Base-by-base conservation (phyloP, 2,113 vertebrate species). In the Pachyramphus minor region DNA sequence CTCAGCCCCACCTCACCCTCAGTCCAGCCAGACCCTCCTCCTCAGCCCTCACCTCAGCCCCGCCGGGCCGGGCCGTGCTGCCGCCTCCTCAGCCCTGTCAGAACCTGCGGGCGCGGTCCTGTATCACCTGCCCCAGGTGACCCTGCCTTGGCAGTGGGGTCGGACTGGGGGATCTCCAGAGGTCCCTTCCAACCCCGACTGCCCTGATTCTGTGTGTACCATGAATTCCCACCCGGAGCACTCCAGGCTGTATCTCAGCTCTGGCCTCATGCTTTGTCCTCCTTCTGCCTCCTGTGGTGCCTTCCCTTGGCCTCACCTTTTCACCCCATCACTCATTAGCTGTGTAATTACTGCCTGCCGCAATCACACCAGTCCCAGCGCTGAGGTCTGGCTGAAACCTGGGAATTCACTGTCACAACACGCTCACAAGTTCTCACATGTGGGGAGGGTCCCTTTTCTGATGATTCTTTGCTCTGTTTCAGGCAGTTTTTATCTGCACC, bases 351-450 rank as follows among this genome's bases (percentile, higher is more conserved):
- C 28, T 22, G 31, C 42, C 67, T 19, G 72, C 69, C 14, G 6
- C 58, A 22, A 0, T 59, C 21, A 60, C 17, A 12, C 13, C 12
- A 2, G 12, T 25, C 25, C 44, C 33, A 10, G 16, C 2, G 5
- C 33, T 4, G 37, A 28, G 60, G 56, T 56, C 56, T 27, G 28
- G n/a, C 62, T 67, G 79, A 39, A 17, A 58, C 44, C 13, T 47
- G 80, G 62, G 25, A 27, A 8, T 68, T 55, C 45, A 11, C 39
- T 55, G 56, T 69, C 44, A 12, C 8, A 35, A 35, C 35, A 39
- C 0, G 3, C 44, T 55, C 23, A 37, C 45, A 30, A 27, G 84
- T 50, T 50, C 33, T 42, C 20, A 1, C 75, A 39, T 7, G 49
- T 2, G 2, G 58, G 33, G 39, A 50, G 18, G 33, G 25, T 64